Evolutionary conservation across 2,888 invertebrate genomes (phyloP).

Genomic region (Stenolophus ochropezus): DNA sequence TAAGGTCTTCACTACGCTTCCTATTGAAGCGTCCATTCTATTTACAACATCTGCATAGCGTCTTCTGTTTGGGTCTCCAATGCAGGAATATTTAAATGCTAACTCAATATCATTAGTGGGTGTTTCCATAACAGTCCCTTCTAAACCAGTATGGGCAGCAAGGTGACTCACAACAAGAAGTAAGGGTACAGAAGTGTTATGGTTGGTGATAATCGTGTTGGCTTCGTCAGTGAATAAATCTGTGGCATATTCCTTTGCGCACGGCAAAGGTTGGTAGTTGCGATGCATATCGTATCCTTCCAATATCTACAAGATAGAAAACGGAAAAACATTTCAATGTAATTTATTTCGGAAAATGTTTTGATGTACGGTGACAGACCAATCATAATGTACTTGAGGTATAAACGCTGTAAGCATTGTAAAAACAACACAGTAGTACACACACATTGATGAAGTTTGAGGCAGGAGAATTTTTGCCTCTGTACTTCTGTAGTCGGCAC

Average conservation of each 20-base stretch:
- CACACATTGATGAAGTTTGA: too few relatives aligned
- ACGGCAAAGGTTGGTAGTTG: constrained; percentile 74
- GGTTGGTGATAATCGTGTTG: constrained; percentile 77
- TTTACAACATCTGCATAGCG: constrained; percentile 75
- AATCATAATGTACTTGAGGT: too few relatives aligned
- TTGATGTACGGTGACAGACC: too few relatives aligned
- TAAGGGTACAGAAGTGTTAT: constrained; percentile 78
- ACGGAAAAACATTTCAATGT: too few relatives aligned
- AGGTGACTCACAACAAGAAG: constrained; percentile 87
- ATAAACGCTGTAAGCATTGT: too few relatives aligned
- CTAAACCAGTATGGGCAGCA: constrained; percentile 85
- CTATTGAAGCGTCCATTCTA: constrained; percentile 87
- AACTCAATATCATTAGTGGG: constrained; percentile 76
- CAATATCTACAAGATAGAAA: too few relatives aligned
- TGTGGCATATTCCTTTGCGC: constrained; percentile 80
- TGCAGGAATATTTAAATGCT: constrained; percentile 80
- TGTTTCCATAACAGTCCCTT: constrained; percentile 81
- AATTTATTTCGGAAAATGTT: too few relatives aligned
- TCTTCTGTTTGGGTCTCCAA: constrained; percentile 79
- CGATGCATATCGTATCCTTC: too few relatives aligned
- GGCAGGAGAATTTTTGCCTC: too few relatives aligned
- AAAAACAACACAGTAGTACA: too few relatives aligned
- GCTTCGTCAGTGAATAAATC: constrained; percentile 82
- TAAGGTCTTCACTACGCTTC: constrained; percentile 83
- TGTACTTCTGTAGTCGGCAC: too few relatives aligned